Base-by-base conservation (phyloP, 2,113 vertebrate species). In the Hemibagrus wyckioides region DNA sequence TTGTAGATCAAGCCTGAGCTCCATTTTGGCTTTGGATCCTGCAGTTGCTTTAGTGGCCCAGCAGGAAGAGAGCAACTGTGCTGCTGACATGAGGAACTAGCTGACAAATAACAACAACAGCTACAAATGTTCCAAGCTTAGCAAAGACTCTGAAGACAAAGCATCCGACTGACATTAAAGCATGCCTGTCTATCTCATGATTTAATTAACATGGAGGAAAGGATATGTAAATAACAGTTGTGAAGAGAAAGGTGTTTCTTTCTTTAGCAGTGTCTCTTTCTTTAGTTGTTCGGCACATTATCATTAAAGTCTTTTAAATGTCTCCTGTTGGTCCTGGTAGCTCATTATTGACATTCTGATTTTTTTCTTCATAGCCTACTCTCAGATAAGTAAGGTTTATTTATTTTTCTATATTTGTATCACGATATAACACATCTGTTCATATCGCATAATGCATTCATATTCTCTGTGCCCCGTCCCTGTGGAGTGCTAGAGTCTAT, bases 1-100 rank as follows among this genome's bases (percentile, higher is more conserved):
- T 83, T 85, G 75, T 85, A 84, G 73, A 69, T 86, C 84, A 75
- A 83, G 79, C 79, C 61, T 15, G 9, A 2, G 86, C 77, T 91
- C 90, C 89, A 93, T 91, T 90, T 92, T 91, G 90, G 92, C 92
- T 91, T 89, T 90, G 89, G 89, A 90, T 90, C 87, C 90, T 89
- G 90, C 90, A 85, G 87, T 92, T 88, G 80, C 93, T 93, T 94
- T 90, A 92, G 91, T 90, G 92, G 92, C 86, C 82, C 83, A 85
- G 83, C 67, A 85, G 73, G 77, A 85, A 76, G n/a, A 82, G 67
- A 59, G 50, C 50, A 65, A 87, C 82, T n/a, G 57, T 90, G 82
- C 91, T 85, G 87, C 89, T 88, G 71, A 86, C 52, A 63, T 44
- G 80, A 85, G 67, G 52, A 86, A 28, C 82, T 73, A 76, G n/a